A percentile compares a stretch with the other conserved stretches of the same genome.
Conservation (phyloP, 2,888 invertebrate species). For the Agrochola litura region DNA sequence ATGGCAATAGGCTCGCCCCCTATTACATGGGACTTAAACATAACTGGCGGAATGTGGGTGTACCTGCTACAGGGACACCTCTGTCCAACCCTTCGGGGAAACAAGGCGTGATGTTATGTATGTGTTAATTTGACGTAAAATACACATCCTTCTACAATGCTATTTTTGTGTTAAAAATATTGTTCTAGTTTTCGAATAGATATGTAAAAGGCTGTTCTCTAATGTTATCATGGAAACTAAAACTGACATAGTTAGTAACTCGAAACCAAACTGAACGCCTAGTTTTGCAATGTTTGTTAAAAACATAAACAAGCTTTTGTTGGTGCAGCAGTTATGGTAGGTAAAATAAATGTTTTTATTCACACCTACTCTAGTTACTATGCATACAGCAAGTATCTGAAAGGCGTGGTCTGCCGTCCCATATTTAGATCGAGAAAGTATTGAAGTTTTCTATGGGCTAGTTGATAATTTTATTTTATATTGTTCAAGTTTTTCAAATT, state of each 20-base stretch:
- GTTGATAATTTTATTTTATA: too few species aligned
- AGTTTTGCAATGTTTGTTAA: constrained; percentile 44
- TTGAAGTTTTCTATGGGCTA: too few species aligned
- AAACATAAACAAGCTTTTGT: constrained; percentile 29
- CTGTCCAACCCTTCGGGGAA: too few species aligned
- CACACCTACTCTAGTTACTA: neutral
- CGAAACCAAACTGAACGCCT: constrained; percentile 8
- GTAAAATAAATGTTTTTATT: constrained; percentile 10
- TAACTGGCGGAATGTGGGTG: too few species aligned
- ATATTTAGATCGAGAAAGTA: too few species aligned
- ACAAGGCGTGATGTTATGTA: too few species aligned
- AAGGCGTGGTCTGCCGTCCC: too few species aligned
- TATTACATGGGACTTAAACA: too few species aligned
- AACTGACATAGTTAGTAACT: constrained; percentile 38
- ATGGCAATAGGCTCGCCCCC: too few species aligned
- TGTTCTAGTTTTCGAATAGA: neutral
- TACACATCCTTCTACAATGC: neutral
- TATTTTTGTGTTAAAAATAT: neutral
- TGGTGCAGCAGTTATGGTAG: neutral
- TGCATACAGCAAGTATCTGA: neutral
- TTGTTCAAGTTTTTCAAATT: too few species aligned
- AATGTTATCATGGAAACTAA: constrained; percentile 10
- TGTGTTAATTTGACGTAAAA: neutral
- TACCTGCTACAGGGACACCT: too few species aligned
- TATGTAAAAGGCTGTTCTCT: neutral